Conservation (phyloP, 1,140 invertebrate species). For the Chrysopa pallens region DNA sequence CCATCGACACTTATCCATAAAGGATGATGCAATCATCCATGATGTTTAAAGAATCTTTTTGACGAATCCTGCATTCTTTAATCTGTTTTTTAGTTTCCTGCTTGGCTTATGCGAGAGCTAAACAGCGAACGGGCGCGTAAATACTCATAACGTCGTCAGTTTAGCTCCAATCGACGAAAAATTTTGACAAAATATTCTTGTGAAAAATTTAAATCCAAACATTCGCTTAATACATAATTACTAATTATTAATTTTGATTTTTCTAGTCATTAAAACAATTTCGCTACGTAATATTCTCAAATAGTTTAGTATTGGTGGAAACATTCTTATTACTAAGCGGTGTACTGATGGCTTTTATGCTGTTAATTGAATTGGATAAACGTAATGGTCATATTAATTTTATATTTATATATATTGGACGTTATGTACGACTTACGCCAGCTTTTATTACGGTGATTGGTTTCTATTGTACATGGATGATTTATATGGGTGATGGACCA, state of each 20-base stretch:
- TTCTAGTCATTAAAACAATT: conserved; percentile 17
- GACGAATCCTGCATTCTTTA: no score
- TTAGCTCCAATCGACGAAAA: not conserved
- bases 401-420: conserved; percentile 35
- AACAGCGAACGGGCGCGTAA: no score
- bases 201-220: not conserved
- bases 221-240: not conserved
- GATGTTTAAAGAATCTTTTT: no score
- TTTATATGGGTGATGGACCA: conserved; percentile 41
- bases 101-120: no score
- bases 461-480: conserved; percentile 48
- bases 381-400: conserved; percentile 38
- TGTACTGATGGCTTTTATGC: conserved; percentile 40
- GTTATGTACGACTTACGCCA: conserved; percentile 50
- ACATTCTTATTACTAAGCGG: conserved; percentile 51
- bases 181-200: not conserved
- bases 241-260: not conserved
- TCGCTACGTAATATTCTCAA: conserved; percentile 33
- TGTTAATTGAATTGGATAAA: conserved; percentile 48
- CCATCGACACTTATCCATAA: no score
- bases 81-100: no score
- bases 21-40: no score
- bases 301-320: conserved; percentile 43
- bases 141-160: not conserved
- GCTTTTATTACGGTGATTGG: conserved; percentile 45